These are phyloP conservation scores for Hippolais icterina DNA, from an alignment of 2,113 vertebrate species.

Conservation along the genomic window DNA sequence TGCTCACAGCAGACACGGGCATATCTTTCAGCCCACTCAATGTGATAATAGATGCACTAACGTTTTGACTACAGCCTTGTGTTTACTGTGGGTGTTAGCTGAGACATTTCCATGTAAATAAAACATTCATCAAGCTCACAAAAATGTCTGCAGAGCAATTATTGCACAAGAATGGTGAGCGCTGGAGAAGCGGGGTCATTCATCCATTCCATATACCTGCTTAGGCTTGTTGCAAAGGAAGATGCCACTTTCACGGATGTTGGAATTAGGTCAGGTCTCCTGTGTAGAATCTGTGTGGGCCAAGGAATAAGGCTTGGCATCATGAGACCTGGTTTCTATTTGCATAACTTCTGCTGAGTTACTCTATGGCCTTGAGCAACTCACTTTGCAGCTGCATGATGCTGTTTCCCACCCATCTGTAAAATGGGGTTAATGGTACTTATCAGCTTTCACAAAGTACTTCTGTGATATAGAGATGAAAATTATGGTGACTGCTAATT, in stretches of 20 bases:
- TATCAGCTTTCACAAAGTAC: neutral
- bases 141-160: conserved; percentile 37
- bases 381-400: conserved; percentile 21
- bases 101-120: conserved; percentile 64
- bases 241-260: neutral
- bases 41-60: conserved; percentile 54
- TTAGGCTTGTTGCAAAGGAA: conserved; percentile 23
- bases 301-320: conserved; percentile 44
- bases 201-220: neutral
- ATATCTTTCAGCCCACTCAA: conserved; percentile 42
- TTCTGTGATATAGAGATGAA: neutral
- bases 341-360: conserved; percentile 46
- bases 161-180: conserved; percentile 40
- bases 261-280: conserved; percentile 49
- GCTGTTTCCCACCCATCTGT: conserved; percentile 26
- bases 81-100: conserved; percentile 58
- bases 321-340: conserved; percentile 43
- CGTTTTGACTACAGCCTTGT: conserved; percentile 51
- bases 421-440: conserved; percentile 39
- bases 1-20: neutral
- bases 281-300: conserved; percentile 2
- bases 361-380: conserved; percentile 50
- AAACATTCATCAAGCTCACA: conserved; percentile 45
- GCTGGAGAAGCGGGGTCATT: neutral
- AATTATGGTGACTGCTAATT: conserved; percentile 6